A percentile compares a stretch with the other conserved stretches of the same genome.
phyloP scores from a whole-genome alignment of 2,797 vertebrate species.

The Uromys caudimaculatus region DNA sequence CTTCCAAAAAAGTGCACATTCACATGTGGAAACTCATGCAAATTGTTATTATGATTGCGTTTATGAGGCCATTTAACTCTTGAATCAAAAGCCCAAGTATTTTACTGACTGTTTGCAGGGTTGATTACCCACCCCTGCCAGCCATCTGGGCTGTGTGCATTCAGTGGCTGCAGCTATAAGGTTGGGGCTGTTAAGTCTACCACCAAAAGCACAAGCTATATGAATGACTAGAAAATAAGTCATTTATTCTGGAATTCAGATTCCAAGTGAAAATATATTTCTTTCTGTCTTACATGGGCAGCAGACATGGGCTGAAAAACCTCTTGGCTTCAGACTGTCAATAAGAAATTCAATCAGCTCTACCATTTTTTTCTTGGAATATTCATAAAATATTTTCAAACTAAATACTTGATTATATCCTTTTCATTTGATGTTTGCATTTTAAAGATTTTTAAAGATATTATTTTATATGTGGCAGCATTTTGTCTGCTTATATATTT shows the following conservation, averaged over 20 bases:
- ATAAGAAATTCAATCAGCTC: background rate
- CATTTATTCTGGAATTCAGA: slow-evolving; percentile 73
- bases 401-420: background rate
- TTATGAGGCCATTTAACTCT: slow-evolving; percentile 42
- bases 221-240: slow-evolving; percentile 10
- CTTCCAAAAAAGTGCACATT: background rate
- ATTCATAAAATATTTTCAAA: background rate
- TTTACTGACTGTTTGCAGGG: slow-evolving; percentile 21
- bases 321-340: background rate
- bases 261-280: slow-evolving; percentile 62
- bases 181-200: background rate
- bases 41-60: slow-evolving; percentile 14
- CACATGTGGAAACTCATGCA: slow-evolving; percentile 23
- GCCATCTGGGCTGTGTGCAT: background rate
- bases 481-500: background rate
- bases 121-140: slow-evolving; percentile 10
- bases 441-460: background rate
- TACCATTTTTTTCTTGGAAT: background rate
- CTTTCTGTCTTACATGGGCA: slow-evolving; percentile 62
- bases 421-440: slow-evolving; percentile 1
- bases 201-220: background rate
- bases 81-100: background rate
- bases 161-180: slow-evolving; percentile 23
- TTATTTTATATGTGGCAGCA: background rate
- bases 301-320: slow-evolving; percentile 40